Evolutionary conservation across 30 jellyfish, hydroid and myxozoan genomes (phyloP).

Genomic region (Clytia hemisphaerica): DNA sequence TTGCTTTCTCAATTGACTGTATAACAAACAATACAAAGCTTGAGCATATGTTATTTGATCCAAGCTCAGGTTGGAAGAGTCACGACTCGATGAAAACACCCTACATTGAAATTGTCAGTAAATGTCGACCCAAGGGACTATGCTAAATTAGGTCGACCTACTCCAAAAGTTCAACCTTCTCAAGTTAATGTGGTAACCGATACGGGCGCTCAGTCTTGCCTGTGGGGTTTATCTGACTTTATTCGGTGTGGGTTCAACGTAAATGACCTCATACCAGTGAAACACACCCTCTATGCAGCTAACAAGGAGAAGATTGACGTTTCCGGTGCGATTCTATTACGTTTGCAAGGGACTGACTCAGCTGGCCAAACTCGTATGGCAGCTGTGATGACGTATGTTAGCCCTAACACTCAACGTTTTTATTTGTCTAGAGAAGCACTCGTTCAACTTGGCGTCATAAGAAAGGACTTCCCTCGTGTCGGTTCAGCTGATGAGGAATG

Average conservation of each 20-base stretch:
- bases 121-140: constrained; percentile 2
- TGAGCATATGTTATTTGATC: not conserved
- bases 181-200: constrained; percentile 4
- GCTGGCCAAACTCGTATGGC: constrained; percentile 5
- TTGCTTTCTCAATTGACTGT: not conserved
- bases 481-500: constrained; percentile 17
- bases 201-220: constrained; percentile 16
- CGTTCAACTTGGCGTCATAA: constrained; percentile 23
- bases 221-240: constrained; percentile 2
- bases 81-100: not conserved
- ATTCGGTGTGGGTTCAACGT: constrained; percentile 2
- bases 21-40: not conserved
- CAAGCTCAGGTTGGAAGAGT: not conserved
- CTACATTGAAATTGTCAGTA: not conserved
- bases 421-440: constrained; percentile 16
- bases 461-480: not conserved
- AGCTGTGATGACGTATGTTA: constrained; percentile 8
- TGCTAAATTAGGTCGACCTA: not conserved
- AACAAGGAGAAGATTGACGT: constrained; percentile 5
- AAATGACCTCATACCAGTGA: constrained; percentile 11
- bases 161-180: constrained; percentile 10
- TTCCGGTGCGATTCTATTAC: constrained; percentile 8
- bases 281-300: constrained; percentile 18
- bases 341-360: not conserved
- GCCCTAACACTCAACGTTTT: not conserved